Base-by-base conservation (phyloP, 92 coral and sea anemone genomes). In the Phenganax subtilis region DNA sequence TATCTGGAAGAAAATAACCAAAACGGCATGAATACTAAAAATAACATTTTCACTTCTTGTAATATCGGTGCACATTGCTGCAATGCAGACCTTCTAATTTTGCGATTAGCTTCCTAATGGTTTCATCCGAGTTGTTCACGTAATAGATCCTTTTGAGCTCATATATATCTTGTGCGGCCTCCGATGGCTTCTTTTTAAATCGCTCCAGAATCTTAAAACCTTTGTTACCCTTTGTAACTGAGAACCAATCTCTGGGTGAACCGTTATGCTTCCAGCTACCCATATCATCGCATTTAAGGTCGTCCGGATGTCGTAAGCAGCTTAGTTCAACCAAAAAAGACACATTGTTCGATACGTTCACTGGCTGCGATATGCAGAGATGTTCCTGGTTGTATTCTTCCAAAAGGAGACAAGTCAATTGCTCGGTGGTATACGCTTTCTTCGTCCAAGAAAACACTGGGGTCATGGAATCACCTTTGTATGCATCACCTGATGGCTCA, bases 251-350 rank as follows among this genome's bases (percentile, higher is more conserved):
- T n/a, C 52, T 80, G 28, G 88, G 82, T 37, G 82, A 80, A 10
- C 88, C 85, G 30, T 54, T 85, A 76, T 64, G 85, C 51, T 74
- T 72, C 88, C 88, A 85, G 17, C 25, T 81, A 52, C 88, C 88
- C 85, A 81, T 85, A 27, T 85, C 88, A 56, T 81, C 85, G 31
- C 81, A 85, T 59, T 81, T 85, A 57, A 85, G 8, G 20, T 85
- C 85, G 12, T 85, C 88, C 37, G 55, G 64, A 69, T 71, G 74
- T 60, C 70, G 28, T 65, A 85, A 57, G 66, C 53, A 51, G 15
- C 53, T 57, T 9, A 59, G 16, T 52, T 80, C 85, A 15, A 80
- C 85, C 63, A 80, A 55, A 60, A 85, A 85, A 9, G 81, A 57
- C 20, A 80, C 85, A 52, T 81, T 85, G 65, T 80, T 64, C 11